Conservation (phyloP, 2,113 vertebrate species). For the Boleophthalmus pectinirostris region DNA sequence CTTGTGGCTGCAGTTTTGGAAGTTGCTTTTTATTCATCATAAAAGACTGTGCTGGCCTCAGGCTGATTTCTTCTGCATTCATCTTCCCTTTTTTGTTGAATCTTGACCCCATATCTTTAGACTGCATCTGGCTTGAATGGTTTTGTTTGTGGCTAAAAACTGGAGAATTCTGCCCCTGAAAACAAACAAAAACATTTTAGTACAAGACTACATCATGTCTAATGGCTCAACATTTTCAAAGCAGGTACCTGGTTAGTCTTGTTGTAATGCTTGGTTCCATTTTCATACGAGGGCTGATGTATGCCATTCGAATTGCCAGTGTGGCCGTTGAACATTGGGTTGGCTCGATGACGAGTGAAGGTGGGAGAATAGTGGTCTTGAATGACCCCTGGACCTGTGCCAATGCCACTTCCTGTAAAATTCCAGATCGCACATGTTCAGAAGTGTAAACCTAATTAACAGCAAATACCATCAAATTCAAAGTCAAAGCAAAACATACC, state of each 20-base stretch:
- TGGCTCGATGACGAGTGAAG: constrained; percentile 95
- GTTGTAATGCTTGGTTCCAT: constrained; percentile 87
- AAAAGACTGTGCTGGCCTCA: constrained; percentile 98
- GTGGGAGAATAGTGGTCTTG: constrained; percentile 98
- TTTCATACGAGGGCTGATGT: constrained; percentile 91
- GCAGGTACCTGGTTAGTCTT: constrained; percentile 87
- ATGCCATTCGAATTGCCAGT: constrained; percentile 86
- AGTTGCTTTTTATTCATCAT: constrained; percentile 95
- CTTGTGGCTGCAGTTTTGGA: constrained; percentile 97
- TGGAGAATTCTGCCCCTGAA: constrained; percentile 91
- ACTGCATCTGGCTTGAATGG: constrained; percentile 91
- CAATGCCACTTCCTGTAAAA: constrained; percentile 88
- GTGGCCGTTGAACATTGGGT: constrained; percentile 93
- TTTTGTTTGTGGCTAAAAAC: constrained; percentile 96
- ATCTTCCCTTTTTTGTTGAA: constrained; percentile 98
- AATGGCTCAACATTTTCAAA: too few relatives aligned
- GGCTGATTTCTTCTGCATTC: constrained; percentile 98
- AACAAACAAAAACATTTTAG: neutral
- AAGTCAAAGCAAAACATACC: constrained; percentile 71
- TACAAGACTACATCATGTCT: neutral
- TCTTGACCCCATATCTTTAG: constrained; percentile 94
- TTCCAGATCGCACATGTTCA: neutral
- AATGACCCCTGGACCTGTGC: constrained; percentile 98
- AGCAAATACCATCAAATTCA: neutral
- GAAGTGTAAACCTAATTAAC: too few relatives aligned